Conservation (phyloP, 1,140 invertebrate species). For the Gryllus bimaculatus region DNA sequence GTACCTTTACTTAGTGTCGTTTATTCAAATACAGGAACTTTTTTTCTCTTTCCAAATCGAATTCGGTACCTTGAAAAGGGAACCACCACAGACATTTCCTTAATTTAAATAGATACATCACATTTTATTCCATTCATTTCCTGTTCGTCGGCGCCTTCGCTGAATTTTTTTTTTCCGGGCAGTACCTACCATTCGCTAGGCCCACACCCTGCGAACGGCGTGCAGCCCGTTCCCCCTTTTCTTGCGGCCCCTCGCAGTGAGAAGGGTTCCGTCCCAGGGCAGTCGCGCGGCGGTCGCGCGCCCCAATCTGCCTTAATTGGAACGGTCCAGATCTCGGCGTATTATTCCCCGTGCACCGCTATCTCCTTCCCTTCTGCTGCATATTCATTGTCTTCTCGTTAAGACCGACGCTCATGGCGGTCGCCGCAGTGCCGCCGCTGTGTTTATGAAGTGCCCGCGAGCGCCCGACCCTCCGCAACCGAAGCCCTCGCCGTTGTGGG, state of each 20-base stretch:
- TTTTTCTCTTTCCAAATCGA: no score
- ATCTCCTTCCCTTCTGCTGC: background rate
- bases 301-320: background rate
- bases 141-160: no score
- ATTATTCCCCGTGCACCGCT: background rate
- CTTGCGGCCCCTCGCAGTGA: background rate
- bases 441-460: background rate
- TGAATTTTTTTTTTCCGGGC: no score
- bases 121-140: no score
- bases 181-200: background rate
- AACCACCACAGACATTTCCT: no score
- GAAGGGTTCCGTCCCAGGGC: background rate
- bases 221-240: background rate
- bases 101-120: no score
- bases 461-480: background rate
- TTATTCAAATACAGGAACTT: no score
- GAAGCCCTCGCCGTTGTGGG: no score
- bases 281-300: background rate
- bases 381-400: constrained; percentile 1
- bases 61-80: no score
- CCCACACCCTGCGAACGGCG: no score
- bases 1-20: no score
- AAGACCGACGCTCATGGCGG: background rate
- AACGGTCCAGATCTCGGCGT: background rate
- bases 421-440: background rate